A percentile compares a stretch with the other conserved stretches of the same genome.
phyloP scores from a whole-genome alignment of 2,797 vertebrate genomes.

The Squalus acanthias region DNA sequence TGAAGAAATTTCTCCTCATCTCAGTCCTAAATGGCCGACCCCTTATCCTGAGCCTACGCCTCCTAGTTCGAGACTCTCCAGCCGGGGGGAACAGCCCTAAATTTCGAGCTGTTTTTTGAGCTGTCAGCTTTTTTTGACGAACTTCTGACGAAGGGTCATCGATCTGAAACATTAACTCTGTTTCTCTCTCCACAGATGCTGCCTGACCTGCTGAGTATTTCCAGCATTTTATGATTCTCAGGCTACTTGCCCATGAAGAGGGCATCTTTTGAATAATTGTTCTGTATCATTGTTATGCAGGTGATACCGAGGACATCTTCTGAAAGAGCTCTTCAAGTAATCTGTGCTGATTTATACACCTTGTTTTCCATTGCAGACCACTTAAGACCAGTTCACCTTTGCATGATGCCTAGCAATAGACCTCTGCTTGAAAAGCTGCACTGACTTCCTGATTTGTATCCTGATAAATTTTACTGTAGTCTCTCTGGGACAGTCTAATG shows the following conservation, averaged over 20 bases:
- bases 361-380: not conserved
- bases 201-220: too few species aligned
- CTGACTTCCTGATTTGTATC: not conserved
- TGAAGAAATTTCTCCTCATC: too few species aligned
- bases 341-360: not conserved
- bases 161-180: too few species aligned
- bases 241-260: not conserved
- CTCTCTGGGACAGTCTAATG: not conserved
- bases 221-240: not conserved
- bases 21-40: too few species aligned
- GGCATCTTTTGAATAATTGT: not conserved
- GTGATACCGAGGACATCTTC: not conserved
- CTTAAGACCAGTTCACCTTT: not conserved
- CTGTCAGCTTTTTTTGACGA: not conserved
- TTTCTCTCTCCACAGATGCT: too few species aligned
- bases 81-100: not conserved
- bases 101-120: not conserved
- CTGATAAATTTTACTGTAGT: not conserved
- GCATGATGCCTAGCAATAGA: not conserved
- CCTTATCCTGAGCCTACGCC: too few species aligned
- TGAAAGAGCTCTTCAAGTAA: not conserved
- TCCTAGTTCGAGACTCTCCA: too few species aligned
- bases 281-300: not conserved
- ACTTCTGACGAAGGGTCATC: too few species aligned
- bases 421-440: not conserved